A percentile compares a stretch with the other conserved stretches of the same genome.
Conservation (phyloP, 2,888 invertebrate species). For the Trimorus sp. region DNA sequence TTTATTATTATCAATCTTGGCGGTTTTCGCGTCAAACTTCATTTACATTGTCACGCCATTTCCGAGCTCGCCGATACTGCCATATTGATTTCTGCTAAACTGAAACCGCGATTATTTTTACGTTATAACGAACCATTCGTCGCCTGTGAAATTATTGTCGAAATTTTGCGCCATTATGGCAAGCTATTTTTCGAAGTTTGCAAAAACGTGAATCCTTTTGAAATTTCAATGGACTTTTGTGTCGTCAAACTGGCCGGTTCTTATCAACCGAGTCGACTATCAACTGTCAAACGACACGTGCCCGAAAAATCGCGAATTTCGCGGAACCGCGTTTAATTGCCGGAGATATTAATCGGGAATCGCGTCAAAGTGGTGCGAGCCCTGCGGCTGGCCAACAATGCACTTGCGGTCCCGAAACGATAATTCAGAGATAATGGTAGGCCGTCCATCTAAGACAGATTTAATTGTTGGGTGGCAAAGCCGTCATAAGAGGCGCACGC, state of each 20-base stretch:
- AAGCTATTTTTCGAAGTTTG: too few relatives aligned
- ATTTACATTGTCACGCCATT: constrained; percentile 33
- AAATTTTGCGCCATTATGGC: too few relatives aligned
- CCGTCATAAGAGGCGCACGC: constrained; percentile 73
- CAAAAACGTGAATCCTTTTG: too few relatives aligned
- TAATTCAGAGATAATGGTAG: constrained; percentile 79
- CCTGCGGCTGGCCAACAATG: constrained; percentile 66
- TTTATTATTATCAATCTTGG: constrained; percentile 42
- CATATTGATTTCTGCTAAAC: constrained; percentile 31
- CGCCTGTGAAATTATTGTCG: background rate
- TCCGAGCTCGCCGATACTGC: background rate
- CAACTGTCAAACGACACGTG: too few relatives aligned
- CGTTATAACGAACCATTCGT: background rate
- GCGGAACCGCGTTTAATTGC: constrained; percentile 69
- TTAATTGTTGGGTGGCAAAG: constrained; percentile 78
- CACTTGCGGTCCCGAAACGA: constrained; percentile 72
- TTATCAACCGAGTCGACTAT: too few relatives aligned
- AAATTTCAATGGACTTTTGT: too few relatives aligned
- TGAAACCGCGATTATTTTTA: constrained; percentile 32
- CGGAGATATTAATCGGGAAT: constrained; percentile 73
- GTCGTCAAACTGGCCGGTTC: too few relatives aligned
- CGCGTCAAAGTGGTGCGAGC: constrained; percentile 67
- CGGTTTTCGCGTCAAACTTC: constrained; percentile 28
- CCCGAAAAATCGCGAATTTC: too few relatives aligned
- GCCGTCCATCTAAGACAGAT: constrained; percentile 75